Conservation (phyloP, 2,797 vertebrate species). For the Chrysocyon brachyurus region DNA sequence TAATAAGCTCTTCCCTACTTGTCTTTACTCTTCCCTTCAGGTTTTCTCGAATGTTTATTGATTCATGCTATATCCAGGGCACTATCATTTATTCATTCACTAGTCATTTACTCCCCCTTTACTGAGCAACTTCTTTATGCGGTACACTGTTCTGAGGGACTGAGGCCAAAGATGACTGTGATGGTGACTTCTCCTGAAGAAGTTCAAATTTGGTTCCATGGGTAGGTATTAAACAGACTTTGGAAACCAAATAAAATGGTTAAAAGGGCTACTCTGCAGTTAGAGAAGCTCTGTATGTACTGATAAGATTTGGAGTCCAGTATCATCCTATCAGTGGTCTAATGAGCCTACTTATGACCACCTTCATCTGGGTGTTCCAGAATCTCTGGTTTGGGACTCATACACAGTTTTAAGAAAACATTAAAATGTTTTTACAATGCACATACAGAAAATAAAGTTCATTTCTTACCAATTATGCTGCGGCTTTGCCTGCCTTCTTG, state of each 20-base stretch:
- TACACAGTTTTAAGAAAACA: not conserved
- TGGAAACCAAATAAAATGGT: not conserved
- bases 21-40: not conserved
- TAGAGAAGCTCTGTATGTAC: not conserved
- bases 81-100: not conserved
- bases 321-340: not conserved
- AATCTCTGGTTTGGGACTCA: not conserved
- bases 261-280: not conserved
- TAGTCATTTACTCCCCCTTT: not conserved
- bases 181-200: not conserved
- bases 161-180: not conserved
- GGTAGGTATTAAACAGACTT: conserved; percentile 10
- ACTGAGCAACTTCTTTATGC: not conserved
- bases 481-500: not conserved
- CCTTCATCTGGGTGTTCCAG: not conserved
- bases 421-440: not conserved
- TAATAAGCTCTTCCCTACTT: not conserved
- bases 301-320: not conserved
- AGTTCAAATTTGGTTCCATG: not conserved
- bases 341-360: not conserved
- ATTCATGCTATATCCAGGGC: not conserved
- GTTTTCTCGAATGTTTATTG: not conserved
- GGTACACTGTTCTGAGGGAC: not conserved
- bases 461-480: not conserved
- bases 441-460: not conserved